Percentiles rank a stretch among this genome's conserved stretches.
These are phyloP conservation scores for Sturnus vulgaris DNA, from an alignment of 2,113 vertebrate genomes.

Conservation along the genomic window DNA sequence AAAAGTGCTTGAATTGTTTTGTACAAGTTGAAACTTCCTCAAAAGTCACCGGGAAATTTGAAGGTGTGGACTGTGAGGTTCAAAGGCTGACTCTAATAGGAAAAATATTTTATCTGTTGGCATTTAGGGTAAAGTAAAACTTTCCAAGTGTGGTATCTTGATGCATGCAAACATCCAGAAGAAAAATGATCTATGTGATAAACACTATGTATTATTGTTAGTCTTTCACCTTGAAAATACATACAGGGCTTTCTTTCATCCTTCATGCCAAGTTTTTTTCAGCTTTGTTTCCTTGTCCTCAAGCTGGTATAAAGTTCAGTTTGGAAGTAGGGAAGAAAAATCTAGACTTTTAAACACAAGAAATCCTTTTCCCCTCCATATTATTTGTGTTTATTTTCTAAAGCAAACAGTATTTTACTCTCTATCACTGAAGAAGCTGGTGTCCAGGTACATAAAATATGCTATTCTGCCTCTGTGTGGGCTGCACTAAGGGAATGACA, in stretches of 20 bases:
- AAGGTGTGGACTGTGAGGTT: not conserved
- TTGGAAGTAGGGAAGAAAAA: not conserved
- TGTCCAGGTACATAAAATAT: not conserved
- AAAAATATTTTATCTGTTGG: not conserved
- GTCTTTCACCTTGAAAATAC: not conserved
- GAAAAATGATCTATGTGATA: not conserved
- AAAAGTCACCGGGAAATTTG: not conserved
- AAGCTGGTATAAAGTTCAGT: not conserved
- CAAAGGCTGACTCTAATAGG: not conserved
- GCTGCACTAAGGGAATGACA: not conserved
- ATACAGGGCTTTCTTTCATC: not conserved
- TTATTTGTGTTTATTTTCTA: not conserved
- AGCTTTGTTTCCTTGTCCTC: not conserved
- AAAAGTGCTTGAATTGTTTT: not conserved
- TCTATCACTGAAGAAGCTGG: not conserved
- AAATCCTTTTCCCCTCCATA: rapidly evolving
- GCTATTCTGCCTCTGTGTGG: not conserved
- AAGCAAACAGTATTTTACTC: not conserved
- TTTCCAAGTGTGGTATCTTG: not conserved
- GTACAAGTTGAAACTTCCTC: not conserved
- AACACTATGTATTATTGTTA: not conserved
- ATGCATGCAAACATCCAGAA: not conserved
- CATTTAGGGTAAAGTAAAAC: not conserved
- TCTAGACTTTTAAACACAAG: not conserved
- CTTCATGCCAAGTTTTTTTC: not conserved